Evolutionary conservation across 2,113 vertebrate genomes (phyloP), one percentile per base, ranked within the genome.

Genomic region (Corvus moneduloides): DNA sequence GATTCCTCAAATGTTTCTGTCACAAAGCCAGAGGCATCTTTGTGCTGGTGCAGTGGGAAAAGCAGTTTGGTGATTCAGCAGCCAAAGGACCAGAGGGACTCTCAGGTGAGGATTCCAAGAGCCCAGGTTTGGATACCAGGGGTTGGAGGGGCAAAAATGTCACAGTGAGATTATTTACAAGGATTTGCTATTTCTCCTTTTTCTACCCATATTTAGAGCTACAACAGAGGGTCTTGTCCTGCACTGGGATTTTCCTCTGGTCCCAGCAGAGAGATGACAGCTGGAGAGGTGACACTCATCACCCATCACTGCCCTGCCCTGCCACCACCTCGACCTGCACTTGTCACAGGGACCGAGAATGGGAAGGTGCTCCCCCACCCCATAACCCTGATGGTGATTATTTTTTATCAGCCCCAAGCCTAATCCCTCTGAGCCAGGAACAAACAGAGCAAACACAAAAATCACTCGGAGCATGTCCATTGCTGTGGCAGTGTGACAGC

Each of bases 341-440:
- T 22, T 20, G 19, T 49, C 9, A 24, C 54, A 49, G 2, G 0
- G 8, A 2, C 13, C 1, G 2, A 21, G 13, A n/a, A 41, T 0
- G 0, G 3, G 6, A 37, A 51, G 76, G 26, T 7, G 9, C 33
- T 39, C 33, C 23, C 52, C 37, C 12, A 43, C 4, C 16, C 35
- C 77, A 13, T 5, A 32, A 63, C 64, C 22, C 2, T 24, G 8
- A 22, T 2, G 1, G 0, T 8, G 14, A 51, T 63, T 41, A 9
- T 19, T n/a, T 49, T 33, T 35, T 54, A 27, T 21, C 68, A 93
- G 81, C 69, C 58, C 78, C 71, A 83, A 64, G 39, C 16, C 37
- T 8, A n/a, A 87, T 32, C 82, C 91, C 6, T 1, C 28, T 1
- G 89, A 76, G 84, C 8, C 58, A 39, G 76, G 84, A 73, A 12